Evolutionary conservation across 2,113 vertebrate species (phyloP).

Genomic region (Rhinogobius similis): DNA sequence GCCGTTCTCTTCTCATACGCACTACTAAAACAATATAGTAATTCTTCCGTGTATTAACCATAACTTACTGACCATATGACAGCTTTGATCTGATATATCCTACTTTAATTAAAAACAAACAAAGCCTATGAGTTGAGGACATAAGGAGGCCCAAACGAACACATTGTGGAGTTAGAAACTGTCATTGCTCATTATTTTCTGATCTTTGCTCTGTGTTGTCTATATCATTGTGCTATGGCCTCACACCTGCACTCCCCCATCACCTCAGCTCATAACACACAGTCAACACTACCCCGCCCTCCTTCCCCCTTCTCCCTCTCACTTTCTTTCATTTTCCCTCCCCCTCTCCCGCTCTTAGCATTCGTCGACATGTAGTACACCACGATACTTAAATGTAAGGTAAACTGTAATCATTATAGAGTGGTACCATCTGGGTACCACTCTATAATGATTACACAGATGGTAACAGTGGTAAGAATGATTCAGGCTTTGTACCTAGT

Average conservation of each 20-base stretch:
- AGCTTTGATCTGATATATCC: neutral
- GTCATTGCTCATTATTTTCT: slow-evolving; percentile 43
- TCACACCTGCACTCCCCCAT: slow-evolving; percentile 45
- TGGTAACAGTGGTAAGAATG: too few relatives aligned
- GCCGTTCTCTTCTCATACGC: neutral
- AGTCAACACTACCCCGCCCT: slow-evolving; percentile 43
- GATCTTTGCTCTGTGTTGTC: slow-evolving; percentile 36
- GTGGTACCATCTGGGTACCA: too few relatives aligned
- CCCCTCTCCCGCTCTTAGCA: neutral
- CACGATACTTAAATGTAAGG: too few relatives aligned
- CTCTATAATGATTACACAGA: too few relatives aligned
- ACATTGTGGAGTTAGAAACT: slow-evolving; percentile 5
- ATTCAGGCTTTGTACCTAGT: too few relatives aligned
- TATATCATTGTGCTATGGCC: slow-evolving; percentile 29
- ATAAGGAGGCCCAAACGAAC: neutral
- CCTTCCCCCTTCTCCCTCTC: neutral
- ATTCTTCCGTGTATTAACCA: too few relatives aligned
- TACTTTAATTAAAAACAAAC: slow-evolving; percentile 33
- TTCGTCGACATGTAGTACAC: neutral
- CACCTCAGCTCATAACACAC: slow-evolving; percentile 64
- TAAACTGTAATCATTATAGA: too few relatives aligned
- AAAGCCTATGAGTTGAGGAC: neutral
- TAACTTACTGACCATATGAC: neutral
- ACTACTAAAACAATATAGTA: too few relatives aligned
- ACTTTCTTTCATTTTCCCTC: neutral